phyloP scores from a whole-genome alignment of 2,888 invertebrate genomes.

The Slavum lentiscoides region DNA sequence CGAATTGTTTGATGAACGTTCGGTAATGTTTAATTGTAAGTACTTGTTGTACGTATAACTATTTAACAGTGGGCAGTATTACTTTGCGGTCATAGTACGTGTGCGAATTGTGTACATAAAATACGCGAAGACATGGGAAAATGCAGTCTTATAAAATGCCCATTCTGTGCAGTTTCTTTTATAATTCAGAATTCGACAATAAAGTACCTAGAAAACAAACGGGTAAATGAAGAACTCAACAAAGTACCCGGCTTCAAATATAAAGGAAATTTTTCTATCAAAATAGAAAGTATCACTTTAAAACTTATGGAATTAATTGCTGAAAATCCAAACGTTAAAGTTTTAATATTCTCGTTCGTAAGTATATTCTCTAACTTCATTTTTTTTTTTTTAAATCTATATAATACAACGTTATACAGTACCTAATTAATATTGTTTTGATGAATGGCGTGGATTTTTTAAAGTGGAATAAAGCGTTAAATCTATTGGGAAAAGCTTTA shows the following conservation, averaged over 20 bases:
- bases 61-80: slow-evolving; percentile 68
- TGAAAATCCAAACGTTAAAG: slow-evolving; percentile 66
- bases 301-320: slow-evolving; percentile 64
- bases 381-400: too few species aligned
- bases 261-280: slow-evolving; percentile 70
- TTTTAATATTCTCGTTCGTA: slow-evolving; percentile 72
- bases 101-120: slow-evolving; percentile 67
- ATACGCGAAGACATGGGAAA: slow-evolving; percentile 58
- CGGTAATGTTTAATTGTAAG: too few species aligned
- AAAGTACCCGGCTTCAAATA: too few species aligned
- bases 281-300: slow-evolving; percentile 69
- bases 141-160: slow-evolving; percentile 61
- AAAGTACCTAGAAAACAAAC: slow-evolving; percentile 52
- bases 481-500: slow-evolving; percentile 64
- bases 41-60: too few species aligned
- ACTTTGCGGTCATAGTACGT: slow-evolving; percentile 74
- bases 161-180: slow-evolving; percentile 67
- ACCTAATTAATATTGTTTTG: not conserved
- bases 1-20: too few species aligned
- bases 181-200: slow-evolving; percentile 55
- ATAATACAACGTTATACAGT: too few species aligned
- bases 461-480: slow-evolving; percentile 62
- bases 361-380: slow-evolving; percentile 55
- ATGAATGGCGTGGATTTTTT: slow-evolving; percentile 48
- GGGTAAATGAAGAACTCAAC: slow-evolving; percentile 57